Evolutionary conservation across 92 coral and sea anemone species (phyloP), one percentile per base, ranked within the genome.

Genomic region (Epizoanthus illoricatus): DNA sequence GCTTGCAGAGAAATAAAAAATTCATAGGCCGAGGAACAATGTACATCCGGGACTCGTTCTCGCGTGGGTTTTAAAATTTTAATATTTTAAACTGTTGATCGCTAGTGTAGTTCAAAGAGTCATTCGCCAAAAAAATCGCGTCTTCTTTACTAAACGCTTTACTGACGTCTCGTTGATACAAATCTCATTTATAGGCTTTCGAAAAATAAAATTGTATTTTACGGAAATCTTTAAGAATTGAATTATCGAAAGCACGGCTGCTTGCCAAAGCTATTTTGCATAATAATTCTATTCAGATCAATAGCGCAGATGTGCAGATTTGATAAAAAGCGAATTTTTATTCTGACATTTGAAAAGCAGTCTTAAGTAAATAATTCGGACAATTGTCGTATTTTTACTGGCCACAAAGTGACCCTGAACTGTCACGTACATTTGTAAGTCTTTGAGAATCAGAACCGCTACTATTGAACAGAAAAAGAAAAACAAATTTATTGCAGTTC

Each of bases 1-100:
- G 56, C 81, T 54, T 63, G 28, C 74, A 85, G 76, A 67, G 76
- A 89, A 85, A 81, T 80, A 42, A 81, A 81, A 81, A 67, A 81
- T 81, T 70, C 74, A 70, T 78, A 40, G 42, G 81, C 49, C 16
- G 45, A 42, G 42, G 61, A 21, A 78, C 76, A 81, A 81, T 28
- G 76, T 24, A 55, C 76, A 81, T 81, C 85, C 85, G 85, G 85
- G 85, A 16, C 64, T 57, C 9, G 0, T 24, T 39, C 15, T 17
- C 28, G 69, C 49, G 54, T 58, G 8, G 71, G 28, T 4, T 40
- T n/a, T 21, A 1, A 58, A 63, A 63, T 62, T 62, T 45, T 70
- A 78, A 78, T 68, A 13, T 68, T 28, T 11, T 7, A 33, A 10
- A 67, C 39, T 67, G 19, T 67, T 33, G 42, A 16, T 36, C 21